A percentile compares a stretch with the other conserved stretches of the same genome.
These are phyloP conservation scores for Acomys russatus DNA, from an alignment of 2,797 vertebrate genomes.

Conservation along the genomic window DNA sequence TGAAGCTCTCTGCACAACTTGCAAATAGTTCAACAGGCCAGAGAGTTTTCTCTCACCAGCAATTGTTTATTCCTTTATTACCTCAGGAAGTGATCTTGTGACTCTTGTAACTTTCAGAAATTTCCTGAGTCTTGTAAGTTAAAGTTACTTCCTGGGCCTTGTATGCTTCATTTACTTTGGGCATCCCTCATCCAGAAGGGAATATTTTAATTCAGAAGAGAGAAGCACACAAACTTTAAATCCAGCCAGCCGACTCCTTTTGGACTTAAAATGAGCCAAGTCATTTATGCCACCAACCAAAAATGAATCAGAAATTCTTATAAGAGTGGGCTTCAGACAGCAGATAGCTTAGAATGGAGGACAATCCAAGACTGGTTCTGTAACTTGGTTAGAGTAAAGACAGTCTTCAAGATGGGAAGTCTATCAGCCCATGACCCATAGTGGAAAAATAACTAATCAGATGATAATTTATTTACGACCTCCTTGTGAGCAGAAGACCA, in stretches of 20 bases:
- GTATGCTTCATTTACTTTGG: not conserved
- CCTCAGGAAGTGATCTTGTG: not conserved
- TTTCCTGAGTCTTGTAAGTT: not conserved
- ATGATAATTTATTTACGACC: not conserved
- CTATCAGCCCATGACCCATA: not conserved
- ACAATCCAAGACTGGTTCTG: not conserved
- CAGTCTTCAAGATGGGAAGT: not conserved
- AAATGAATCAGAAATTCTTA: constrained; percentile 12
- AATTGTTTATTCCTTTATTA: not conserved
- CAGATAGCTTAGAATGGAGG: not conserved
- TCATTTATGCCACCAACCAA: not conserved
- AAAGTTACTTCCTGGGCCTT: not conserved
- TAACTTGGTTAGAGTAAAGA: not conserved
- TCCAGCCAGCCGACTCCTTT: constrained; percentile 1
- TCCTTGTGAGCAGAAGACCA: constrained; percentile 11
- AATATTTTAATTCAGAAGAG: not conserved
- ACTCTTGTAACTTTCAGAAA: not conserved
- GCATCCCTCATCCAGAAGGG: not conserved
- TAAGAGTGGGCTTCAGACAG: not conserved
- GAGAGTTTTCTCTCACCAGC: not conserved
- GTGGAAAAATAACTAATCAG: constrained; percentile 18
- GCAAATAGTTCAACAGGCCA: not conserved
- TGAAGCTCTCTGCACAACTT: not conserved
- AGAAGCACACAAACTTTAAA: not conserved
- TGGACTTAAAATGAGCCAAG: constrained; percentile 29